phyloP scores from a whole-genome alignment of 23 tunicate genomes.

The Halocynthia aurantium region DNA sequence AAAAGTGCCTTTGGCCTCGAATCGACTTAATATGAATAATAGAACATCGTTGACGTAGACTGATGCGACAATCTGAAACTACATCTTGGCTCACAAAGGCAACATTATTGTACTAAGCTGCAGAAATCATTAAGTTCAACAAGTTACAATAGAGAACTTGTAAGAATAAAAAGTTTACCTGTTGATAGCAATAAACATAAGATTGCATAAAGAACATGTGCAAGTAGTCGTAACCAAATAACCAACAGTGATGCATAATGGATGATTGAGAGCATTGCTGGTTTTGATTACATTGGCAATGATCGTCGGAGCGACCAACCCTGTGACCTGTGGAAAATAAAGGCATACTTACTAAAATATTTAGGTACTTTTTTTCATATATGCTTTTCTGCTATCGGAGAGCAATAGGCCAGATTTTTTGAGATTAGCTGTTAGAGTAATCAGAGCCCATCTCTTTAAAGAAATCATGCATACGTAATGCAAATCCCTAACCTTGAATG shows the following conservation, averaged over 20 bases:
- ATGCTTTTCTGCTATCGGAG: too few species aligned
- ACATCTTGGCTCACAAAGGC: not conserved
- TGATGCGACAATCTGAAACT: too few species aligned
- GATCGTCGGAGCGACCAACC: constrained; percentile 78
- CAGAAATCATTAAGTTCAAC: constrained; percentile 5
- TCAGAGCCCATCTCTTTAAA: too few species aligned
- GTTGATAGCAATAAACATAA: constrained; percentile 80
- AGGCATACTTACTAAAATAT: not conserved
- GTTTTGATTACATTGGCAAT: constrained; percentile 50
- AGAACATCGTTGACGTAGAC: too few species aligned
- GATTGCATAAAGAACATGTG: constrained; percentile 73
- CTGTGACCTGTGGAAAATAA: constrained; percentile 60
- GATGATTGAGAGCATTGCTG: constrained; percentile 19
- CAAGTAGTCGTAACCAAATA: constrained; percentile 82
- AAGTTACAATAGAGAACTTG: not conserved
- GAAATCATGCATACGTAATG: too few species aligned
- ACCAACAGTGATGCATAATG: constrained; percentile 49
- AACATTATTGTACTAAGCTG: not conserved
- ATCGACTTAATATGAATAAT: too few species aligned
- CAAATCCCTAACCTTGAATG: not conserved
- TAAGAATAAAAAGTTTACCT: constrained; percentile 37
- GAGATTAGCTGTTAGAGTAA: too few species aligned
- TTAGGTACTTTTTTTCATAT: too few species aligned
- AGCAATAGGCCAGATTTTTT: too few species aligned
- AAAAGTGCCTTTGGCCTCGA: too few species aligned